Evolutionary conservation across 2,888 invertebrate genomes (phyloP).

Genomic region (Rhagium mordax): DNA sequence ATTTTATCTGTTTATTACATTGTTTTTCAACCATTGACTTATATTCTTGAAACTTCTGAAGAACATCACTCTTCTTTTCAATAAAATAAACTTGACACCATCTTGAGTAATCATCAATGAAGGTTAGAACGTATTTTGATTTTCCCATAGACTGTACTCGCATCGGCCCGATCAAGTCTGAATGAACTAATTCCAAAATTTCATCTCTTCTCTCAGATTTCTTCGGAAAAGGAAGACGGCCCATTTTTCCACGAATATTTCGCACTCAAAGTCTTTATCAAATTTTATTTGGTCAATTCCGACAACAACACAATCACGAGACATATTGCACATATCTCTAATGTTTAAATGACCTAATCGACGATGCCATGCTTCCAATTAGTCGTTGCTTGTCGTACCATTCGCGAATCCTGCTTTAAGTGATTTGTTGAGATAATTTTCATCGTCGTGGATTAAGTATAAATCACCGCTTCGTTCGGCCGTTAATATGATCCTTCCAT

Average conservation of each 20-base stretch:
- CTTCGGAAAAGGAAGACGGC: constrained; percentile 18
- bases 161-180: constrained; percentile 43
- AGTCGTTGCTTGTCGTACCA: background rate
- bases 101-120: constrained; percentile 53
- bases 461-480: constrained; percentile 34
- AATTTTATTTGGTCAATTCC: background rate
- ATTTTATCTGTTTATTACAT: constrained; percentile 40
- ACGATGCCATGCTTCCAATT: constrained; percentile 5
- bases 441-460: constrained; percentile 27
- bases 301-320: background rate
- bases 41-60: constrained; percentile 43
- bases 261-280: background rate
- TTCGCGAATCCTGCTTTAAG: background rate
- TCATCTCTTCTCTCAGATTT: background rate
- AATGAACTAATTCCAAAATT: constrained; percentile 15
- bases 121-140: constrained; percentile 50
- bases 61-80: constrained; percentile 50
- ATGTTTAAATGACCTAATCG: constrained; percentile 24
- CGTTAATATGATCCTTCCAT: constrained; percentile 27
- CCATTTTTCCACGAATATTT: constrained; percentile 21
- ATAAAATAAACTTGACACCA: constrained; percentile 52
- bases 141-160: constrained; percentile 29
- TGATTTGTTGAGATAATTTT: background rate
- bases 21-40: constrained; percentile 50
- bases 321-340: background rate